Base-by-base conservation (phyloP, 1,140 invertebrate genomes). In the Cepaea nemoralis region DNA sequence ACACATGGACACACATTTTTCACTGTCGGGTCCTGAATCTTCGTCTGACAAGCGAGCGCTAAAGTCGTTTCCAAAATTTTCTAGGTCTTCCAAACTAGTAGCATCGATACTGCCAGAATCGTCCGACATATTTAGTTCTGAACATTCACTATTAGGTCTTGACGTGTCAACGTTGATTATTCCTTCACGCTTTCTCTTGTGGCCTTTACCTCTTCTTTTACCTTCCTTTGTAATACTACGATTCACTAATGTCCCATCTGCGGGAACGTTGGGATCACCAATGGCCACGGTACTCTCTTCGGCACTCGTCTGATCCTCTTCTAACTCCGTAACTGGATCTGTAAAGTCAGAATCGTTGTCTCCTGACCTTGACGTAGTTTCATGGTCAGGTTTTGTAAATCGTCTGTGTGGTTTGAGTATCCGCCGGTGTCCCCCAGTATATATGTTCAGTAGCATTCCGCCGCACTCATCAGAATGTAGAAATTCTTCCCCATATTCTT, bases 401-500 rank as follows among this genome's bases (percentile, higher is more conserved):
- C 73, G 22, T 75, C 73, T n/a, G 33, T 48, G 45, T 24, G 73
- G 73, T 50, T 75, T 75, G 27, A 75, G 45, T 19, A 75, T 75
- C 19, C 73, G 73, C 35, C 69, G 22, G 19, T 45, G 69, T 40
- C 69, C 69, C 3, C 24, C 40, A 2, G 69, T 40, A 22, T 40
- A 39, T 22, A 40, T 71, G 40, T 40, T 39, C 37, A 71, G 69
- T 37, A 71, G 24, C 14, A 40, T 8, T 2, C 69, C 69, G 8
- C 40, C 69, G 37, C 19, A 45, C n/a, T 45, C 69, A 40, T 71
- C 37, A n/a, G 69, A 71, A 45, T 71, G 69, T 5, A 71, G 24
- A 71, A 40, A 71, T 0, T 71, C 69, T 2, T 39, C 16, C 22
- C 14, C 10, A 37, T 45, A 22, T 24, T 39, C 69, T 10, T 8